Percentiles rank a stretch among this genome's conserved stretches.
Conservation (phyloP, 2,113 vertebrate genomes). For the Malaclemys terrapin region DNA sequence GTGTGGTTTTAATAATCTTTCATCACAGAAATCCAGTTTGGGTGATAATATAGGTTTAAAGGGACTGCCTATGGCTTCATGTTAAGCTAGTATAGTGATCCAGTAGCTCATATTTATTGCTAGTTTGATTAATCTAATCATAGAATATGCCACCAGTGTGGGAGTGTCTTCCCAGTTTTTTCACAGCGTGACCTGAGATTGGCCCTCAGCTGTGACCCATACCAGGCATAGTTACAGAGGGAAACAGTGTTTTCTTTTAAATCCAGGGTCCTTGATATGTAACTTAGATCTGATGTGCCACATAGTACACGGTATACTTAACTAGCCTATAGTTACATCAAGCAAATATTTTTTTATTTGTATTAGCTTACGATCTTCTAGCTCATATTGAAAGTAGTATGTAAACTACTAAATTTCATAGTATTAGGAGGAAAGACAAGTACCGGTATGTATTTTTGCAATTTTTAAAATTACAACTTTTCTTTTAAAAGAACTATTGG, state of each 20-base stretch:
- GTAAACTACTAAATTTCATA: not conserved
- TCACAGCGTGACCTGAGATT: no score
- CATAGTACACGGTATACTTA: not conserved
- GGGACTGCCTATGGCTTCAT: no score
- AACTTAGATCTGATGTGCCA: not conserved
- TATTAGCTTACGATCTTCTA: not conserved
- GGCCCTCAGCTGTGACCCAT: no score
- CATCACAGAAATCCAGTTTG: no score
- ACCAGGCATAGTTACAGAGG: no score
- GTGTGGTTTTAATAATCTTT: no score
- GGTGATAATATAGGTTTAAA: no score
- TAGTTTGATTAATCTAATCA: no score
- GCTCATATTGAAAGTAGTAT: not conserved
- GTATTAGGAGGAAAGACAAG: not conserved
- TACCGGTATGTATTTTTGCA: not conserved
- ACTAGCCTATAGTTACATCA: not conserved
- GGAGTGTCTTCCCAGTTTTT: no score
- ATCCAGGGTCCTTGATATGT: not conserved
- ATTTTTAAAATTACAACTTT: not conserved
- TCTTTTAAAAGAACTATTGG: not conserved
- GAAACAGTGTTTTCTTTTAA: not conserved
- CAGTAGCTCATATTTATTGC: no score
- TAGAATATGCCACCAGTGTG: no score
- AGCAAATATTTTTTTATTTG: not conserved
- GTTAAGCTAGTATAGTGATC: no score